phyloP scores from a whole-genome alignment of 1,140 invertebrate genomes.

The Aphelinus certus region DNA sequence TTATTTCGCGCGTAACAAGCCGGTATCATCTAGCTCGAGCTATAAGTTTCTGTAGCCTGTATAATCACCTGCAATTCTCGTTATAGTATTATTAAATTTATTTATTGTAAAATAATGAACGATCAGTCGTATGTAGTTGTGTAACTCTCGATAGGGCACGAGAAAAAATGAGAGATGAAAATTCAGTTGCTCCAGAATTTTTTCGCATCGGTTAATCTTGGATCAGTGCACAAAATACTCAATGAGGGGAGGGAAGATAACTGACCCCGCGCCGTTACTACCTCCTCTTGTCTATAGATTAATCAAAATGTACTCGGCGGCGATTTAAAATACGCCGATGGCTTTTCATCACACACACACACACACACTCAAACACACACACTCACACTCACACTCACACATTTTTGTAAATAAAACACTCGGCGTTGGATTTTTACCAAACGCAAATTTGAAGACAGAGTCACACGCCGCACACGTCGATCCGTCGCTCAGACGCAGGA shows the following conservation, averaged over 20 bases:
- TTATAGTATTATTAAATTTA: constrained; percentile 33
- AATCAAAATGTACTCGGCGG: not conserved
- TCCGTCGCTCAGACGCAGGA: constrained; percentile 21
- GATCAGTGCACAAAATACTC: constrained; percentile 36
- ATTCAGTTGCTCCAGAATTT: constrained; percentile 11
- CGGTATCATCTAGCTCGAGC: too few species aligned
- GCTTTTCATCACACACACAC: not conserved
- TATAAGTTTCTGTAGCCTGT: too few species aligned
- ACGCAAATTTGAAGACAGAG: too few species aligned
- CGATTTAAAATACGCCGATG: too few species aligned
- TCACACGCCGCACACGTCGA: not conserved
- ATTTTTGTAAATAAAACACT: too few species aligned
- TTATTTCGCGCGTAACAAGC: too few species aligned
- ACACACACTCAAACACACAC: not conserved
- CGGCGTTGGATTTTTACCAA: too few species aligned
- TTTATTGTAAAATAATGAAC: constrained; percentile 20
- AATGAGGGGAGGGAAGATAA: constrained; percentile 16
- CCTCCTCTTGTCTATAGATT: constrained; percentile 37
- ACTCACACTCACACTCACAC: not conserved
- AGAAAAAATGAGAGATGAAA: too few species aligned
- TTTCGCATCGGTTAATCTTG: constrained; percentile 32
- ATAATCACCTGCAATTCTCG: not conserved
- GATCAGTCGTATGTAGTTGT: not conserved
- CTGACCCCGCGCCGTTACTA: constrained; percentile 48
- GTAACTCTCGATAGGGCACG: too few species aligned